Evolutionary conservation across 1,140 invertebrate genomes (phyloP), one percentile per base, ranked within the genome.

Genomic region (Cydia strobilella): DNA sequence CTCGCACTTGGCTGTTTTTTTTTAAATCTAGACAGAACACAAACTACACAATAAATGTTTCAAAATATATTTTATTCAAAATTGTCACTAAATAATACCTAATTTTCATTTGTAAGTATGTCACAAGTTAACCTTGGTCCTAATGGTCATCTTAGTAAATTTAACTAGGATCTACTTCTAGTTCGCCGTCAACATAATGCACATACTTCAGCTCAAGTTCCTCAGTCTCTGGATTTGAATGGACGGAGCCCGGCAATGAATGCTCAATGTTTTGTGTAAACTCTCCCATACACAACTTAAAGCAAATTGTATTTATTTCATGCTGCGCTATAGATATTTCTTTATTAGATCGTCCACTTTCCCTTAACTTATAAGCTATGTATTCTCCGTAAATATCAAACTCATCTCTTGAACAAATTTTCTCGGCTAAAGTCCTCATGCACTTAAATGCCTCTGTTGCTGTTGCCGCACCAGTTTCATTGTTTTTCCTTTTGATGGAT

Each of bases 331-430:
- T 35, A 18, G 65, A 31, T 69, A 69, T 69, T 18, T 69, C 65
- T 18, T 35, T 35, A n/a, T 69, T 42, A 39, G 65, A 69, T 9
- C 65, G 27, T 18, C 65, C 65, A 69, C 27, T 18, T 35, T 69
- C 65, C n/a, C 65, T 35, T 20, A 69, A 39, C 31, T 69, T 69
- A 18, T 39, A 39, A 5, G 65, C 65, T 0, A 69, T 69, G 31
- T 69, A 69, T 69, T 69, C 65, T 35, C 65, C 65, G 23, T 69
- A 69, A 18, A 69, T 69, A 39, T 69, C 65, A 69, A 69, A 69
- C 31, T 69, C 65, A 13, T 69, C 65, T 35, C 65, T n/a, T 9
- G 65, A 69, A 42, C 65, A 69, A 18, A 69, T 35, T 20, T 69
- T 69, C 35, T 69, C 65, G 0, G 65, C 65, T 10, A 69, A 18